Base-by-base conservation (phyloP, 2,797 vertebrate genomes). In the Peromyscus aztecus region DNA sequence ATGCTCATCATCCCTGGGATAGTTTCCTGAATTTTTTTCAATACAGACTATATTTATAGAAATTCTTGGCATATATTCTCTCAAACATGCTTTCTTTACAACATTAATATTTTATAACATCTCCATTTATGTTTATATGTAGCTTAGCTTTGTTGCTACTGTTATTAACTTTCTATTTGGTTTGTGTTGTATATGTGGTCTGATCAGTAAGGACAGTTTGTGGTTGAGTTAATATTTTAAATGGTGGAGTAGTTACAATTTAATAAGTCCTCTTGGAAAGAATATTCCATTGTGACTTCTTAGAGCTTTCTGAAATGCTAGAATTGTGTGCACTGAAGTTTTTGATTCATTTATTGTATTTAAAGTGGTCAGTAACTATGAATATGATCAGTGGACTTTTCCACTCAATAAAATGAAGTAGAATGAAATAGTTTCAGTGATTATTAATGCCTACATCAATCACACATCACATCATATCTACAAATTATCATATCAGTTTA, bases 211-310 rank as follows among this genome's bases (percentile, higher is more conserved):
- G 31, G 63, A 90, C 12, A 65, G 65, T 84, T 94, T 87, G 17
- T 90, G 57, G 43, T 46, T 87, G 84, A 37, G 71, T 94, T 96
- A 95, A 90, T 92, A 89, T 86, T 92, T 95, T 91, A 89, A 94
- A 55, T 93, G 61, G 8, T 59, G 61, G 37, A 55, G 16, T 59
- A 57, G n/a, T 46, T 86, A 49, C 87, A 86, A 67, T 83, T 94
- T 93, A 93, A 69, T 87, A 93, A 94, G 59, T 78, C 8, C 9
- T 77, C 55, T 73, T 31, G 69, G 27, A 23, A 85, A 91, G 78
- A 89, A 89, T 89, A 89, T 67, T 82, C 95, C 13, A 89, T 11
- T 73, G 34, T 27, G 3, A 81, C 19, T 95, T 96, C 81, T 95
- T 40, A 89, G 19, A 94, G 43, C n/a, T 57, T 94, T 92, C 73